Evolutionary conservation across 30 jellyfish, hydroid and myxozoan genomes (phyloP), one percentile per base, ranked within the genome.

Genomic region (Chironex yamaguchii): DNA sequence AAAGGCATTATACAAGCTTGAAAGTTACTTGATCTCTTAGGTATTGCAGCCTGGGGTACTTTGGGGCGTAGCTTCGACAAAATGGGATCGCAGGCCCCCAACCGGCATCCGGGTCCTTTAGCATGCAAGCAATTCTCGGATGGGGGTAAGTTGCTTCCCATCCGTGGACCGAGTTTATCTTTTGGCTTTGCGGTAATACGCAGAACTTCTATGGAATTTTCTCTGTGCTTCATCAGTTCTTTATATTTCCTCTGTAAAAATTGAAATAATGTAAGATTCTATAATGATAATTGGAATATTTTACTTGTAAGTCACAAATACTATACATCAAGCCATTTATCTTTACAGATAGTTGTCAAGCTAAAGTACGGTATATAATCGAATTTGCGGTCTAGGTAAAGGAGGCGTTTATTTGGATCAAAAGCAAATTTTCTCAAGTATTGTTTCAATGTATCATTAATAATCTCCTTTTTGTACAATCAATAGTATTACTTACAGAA

Each of bases 1-100:
- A 36, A 9, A 64, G 96, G 91, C 73, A 35, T 62, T 3, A 85
- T 85, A 32, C 96, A 85, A 4, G 96, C 96, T 34, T 62, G 68
- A 50, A 85, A 85, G 48, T 29, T 62, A 30, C 49, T 73, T 11
- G 29, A 76, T 36, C 67, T 72, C 31, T 54, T 76, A 2, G 91
- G 91, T 54, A 72, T 62, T 1, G 86, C 96, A 29, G 85, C 96
- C 30, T 74, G 91, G 13, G 96, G 96, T 13, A 73, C 30, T 48
- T 85, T 73, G 2, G 91, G 91, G 34, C 91, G 78, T 0, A 84
- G 73, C 11, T 49, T 67, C 3, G 67, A n/a, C 3, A 67, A 22
- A 31, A 67, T 25, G 12, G 80, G 80, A 29, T 67, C 80, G 9
- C 13, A 42, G 9, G 58, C 9, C 17, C 58, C 58, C 9, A 58